Base-by-base conservation (phyloP, 2,888 invertebrate genomes). In the Sturmia bella region DNA sequence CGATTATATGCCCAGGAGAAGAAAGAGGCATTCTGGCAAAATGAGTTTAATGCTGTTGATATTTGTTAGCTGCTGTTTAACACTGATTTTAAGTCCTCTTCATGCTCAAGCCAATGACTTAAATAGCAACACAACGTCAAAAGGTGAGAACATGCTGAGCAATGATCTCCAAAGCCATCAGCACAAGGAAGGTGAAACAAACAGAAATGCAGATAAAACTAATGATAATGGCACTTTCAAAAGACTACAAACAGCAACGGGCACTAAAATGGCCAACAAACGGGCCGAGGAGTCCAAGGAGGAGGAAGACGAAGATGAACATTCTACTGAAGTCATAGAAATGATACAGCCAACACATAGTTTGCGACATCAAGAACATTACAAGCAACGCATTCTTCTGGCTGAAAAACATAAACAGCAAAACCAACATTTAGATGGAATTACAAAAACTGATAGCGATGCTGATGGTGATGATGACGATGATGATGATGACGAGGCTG, bases 311-410 rank as follows among this genome's bases (percentile, higher is more conserved):
- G 70, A 45, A 9, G 78, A 73, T 57, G 78, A 82, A 66, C 74
- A 66, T 70, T 64, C 82, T 17, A 74, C 15, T 45, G 78, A 78
- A 82, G 70, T 78, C 80, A 81, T 76, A 68, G 84, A 85, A 80
- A 84, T 84, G 73, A 61, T 84, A 82, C 85, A 84, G 64, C 73
- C 83, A 79, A 80, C 85, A 59, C 88, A 87, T 84, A 85, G 85
- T 37, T 84, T 87, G 52, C 86, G 86, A 39, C 88, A 88, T 81
- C 87, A 88, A 72, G 86, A 88, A 72, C 87, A 88, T 68, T 86
- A 87, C 61, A 85, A 85, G 78, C 87, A 87, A 69, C 87, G 87
- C 66, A 84, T 84, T 41, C 85, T 87, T 61, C 84, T 85, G 69
- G 85, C 80, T 80, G 84, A 83, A 64, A 84, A 83, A 74, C 77